Evolutionary conservation across 2,888 invertebrate genomes (phyloP).

Genomic region (Podabrus alpinus): DNA sequence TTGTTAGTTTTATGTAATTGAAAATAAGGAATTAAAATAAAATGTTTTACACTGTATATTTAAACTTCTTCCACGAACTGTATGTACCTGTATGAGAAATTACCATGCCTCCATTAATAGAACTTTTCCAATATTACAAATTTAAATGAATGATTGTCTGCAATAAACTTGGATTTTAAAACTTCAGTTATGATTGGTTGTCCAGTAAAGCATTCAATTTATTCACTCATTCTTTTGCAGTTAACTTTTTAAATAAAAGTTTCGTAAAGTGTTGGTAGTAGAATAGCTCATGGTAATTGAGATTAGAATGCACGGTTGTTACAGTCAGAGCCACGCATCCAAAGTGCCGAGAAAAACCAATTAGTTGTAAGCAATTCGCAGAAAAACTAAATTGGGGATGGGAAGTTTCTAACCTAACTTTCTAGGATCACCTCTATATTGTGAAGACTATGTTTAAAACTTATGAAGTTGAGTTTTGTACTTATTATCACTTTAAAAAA

Average conservation of each 20-base stretch:
- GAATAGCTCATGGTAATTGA: not conserved
- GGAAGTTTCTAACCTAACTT: no score
- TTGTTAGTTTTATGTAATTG: constrained; percentile 16
- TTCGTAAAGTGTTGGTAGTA: not conserved
- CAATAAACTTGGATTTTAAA: not conserved
- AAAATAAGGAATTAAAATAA: constrained; percentile 7
- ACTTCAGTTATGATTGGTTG: not conserved
- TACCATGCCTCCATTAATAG: not conserved
- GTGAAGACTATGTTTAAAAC: no score
- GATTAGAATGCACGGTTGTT: no score
- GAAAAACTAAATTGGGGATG: no score
- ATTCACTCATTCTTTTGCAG: not conserved
- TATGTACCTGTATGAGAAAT: not conserved
- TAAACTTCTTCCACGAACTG: constrained; percentile 1
- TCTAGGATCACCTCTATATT: no score
- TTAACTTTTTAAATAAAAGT: not conserved
- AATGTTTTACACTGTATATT: not conserved
- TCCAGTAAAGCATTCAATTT: not conserved
- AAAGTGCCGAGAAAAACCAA: no score
- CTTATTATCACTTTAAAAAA: no score
- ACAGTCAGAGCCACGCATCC: not conserved
- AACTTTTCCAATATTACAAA: not conserved
- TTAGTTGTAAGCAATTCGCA: no score
- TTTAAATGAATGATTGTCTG: not conserved
- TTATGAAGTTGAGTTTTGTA: no score